Evolutionary conservation across 2,888 invertebrate genomes (phyloP).

Genomic region (Drosophila helvetica): DNA sequence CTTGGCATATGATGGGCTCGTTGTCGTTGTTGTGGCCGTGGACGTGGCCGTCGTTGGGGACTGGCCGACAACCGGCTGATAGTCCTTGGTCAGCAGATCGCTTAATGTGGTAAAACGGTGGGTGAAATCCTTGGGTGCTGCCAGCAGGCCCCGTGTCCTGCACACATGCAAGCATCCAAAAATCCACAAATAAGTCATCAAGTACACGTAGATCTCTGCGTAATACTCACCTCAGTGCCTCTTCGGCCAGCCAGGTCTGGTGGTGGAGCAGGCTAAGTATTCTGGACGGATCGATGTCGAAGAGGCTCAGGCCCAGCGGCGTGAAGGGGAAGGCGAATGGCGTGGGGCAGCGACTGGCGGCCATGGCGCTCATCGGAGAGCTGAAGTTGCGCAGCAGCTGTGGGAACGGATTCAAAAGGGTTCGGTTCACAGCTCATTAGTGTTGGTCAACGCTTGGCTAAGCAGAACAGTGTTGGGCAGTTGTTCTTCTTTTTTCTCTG

Average conservation of each 20-base stretch:
- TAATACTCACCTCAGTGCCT: conserved; percentile 82
- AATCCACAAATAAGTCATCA: no score
- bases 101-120: conserved; percentile 82
- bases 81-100: conserved; percentile 83
- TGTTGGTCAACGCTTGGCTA: not conserved
- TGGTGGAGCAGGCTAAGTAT: conserved; percentile 85
- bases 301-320: conserved; percentile 84
- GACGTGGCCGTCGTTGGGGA: conserved; percentile 20
- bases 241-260: conserved; percentile 84
- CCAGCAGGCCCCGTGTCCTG: conserved; percentile 82
- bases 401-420: conserved; percentile 12
- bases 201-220: not conserved
- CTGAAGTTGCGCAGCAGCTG: conserved; percentile 78
- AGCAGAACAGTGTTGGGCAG: not conserved
- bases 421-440: conserved; percentile 5
- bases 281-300: conserved; percentile 85
- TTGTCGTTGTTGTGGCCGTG: conserved; percentile 27
- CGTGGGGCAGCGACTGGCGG: conserved; percentile 84
- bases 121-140: conserved; percentile 82
- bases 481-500: not conserved
- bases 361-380: conserved; percentile 66
- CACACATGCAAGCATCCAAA: not conserved
- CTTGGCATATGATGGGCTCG: conserved; percentile 18
- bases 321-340: conserved; percentile 86
- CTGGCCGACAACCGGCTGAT: conserved; percentile 60